Evolutionary conservation across 2,113 vertebrate species (phyloP), one percentile per base, ranked within the genome.

Genomic region (Istiophorus platypterus): DNA sequence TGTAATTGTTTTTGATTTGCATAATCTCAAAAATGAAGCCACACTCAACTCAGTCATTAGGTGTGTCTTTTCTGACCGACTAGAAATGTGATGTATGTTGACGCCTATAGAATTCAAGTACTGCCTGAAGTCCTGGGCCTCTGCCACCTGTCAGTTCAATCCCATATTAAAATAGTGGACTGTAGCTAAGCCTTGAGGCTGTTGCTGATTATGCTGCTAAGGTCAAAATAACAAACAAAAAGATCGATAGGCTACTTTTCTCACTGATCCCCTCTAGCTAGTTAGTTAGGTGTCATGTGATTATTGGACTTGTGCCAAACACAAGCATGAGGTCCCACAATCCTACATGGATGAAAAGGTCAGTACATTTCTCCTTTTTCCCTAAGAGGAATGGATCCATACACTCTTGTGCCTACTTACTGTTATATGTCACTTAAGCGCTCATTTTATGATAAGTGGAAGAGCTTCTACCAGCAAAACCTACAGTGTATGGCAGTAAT

Each of bases 301-400:
- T 79, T 65, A 81, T 58, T 79, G 82, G 76, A 73, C 65, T 41
- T 63, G 5, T 3, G n/a, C 26, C 56, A 59, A 57, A 66, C 62
- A 76, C 63, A 54, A 82, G 73, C 45, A 81, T 0, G 31, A 83
- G 77, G 82, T 63, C 87, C 57, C 10, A 52, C 20, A 52, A 17
- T 54, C 27, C 47, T 17, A 29, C 82, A 47, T 20, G 54, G 17
- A 63, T 58, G 74, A 68, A 85, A 89, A 85, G 84, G 52, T 71
- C 64, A 64, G 72, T 73, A 73, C 59, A 51, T 24, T 69, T 70
- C 65, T 82, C 70, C 78, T 27, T 77, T 26, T 26, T 65, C 57
- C 24, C 77, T 42, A 59, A 75, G 54, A 58, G 64, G 15, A 24
- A 14, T 29, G 0, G 42, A 78, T 79, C 71, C 56, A 76, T 76